Conservation (phyloP, 2,888 invertebrate species). For the Aplocera efformata region DNA sequence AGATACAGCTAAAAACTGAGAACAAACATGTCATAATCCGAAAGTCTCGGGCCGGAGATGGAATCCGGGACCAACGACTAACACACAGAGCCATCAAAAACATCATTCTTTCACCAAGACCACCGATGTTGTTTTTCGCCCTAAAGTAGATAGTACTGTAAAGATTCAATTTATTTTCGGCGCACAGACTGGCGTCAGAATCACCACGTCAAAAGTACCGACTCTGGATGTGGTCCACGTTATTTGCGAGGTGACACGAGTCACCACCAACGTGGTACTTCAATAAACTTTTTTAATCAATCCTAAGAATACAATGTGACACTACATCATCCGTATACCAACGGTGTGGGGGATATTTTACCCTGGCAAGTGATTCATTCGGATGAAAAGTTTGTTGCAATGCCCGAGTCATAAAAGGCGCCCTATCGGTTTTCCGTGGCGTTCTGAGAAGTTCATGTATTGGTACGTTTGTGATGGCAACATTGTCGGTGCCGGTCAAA, state of each 20-base stretch:
- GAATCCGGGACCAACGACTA: too few species aligned
- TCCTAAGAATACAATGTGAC: background rate
- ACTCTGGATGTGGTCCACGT: constrained; percentile 48
- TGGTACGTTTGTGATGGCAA: constrained; percentile 42
- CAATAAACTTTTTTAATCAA: constrained; percentile 23
- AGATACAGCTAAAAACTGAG: too few species aligned
- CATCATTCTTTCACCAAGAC: constrained; percentile 6
- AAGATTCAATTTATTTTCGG: constrained; percentile 29
- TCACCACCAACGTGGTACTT: constrained; percentile 55
- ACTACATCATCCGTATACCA: background rate
- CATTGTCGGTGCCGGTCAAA: constrained; percentile 54
- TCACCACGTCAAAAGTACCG: constrained; percentile 47
- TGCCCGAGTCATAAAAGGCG: constrained; percentile 51
- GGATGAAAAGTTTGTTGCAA: constrained; percentile 23
- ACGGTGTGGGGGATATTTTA: constrained; percentile 25
- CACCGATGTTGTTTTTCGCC: constrained; percentile 18
- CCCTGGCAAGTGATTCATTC: constrained; percentile 8
- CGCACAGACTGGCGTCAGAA: constrained; percentile 29
- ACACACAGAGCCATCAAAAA: too few species aligned
- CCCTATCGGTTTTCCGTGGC: constrained; percentile 67
- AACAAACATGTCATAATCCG: too few species aligned
- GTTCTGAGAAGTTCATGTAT: constrained; percentile 62
- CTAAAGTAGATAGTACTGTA: constrained; percentile 11
- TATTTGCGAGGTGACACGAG: constrained; percentile 63
- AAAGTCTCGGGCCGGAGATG: too few species aligned